Evolutionary conservation across 2,797 vertebrate genomes (phyloP).

Genomic region (Pseudochirops corinnae): DNA sequence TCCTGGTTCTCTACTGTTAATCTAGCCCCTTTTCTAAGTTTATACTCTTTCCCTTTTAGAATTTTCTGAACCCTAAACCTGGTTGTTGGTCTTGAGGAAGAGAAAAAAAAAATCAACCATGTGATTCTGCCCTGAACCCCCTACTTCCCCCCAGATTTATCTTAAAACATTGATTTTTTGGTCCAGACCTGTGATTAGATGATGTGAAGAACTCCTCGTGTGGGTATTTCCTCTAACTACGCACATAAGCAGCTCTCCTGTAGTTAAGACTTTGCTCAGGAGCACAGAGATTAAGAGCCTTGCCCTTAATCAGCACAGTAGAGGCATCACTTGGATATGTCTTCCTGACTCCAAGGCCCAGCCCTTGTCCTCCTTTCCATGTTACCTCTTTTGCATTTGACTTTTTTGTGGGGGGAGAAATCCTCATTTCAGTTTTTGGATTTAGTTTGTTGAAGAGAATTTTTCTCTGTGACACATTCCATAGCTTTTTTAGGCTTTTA

Average conservation of each 20-base stretch:
- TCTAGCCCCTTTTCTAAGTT: neutral
- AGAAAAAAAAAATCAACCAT: neutral
- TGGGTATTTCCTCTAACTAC: neutral
- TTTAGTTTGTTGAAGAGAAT: neutral
- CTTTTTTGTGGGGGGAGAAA: neutral
- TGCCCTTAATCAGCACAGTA: neutral
- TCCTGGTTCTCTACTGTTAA: neutral
- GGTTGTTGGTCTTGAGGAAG: neutral
- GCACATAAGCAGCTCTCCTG: neutral
- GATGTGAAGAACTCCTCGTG: neutral
- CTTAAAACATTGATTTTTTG: neutral
- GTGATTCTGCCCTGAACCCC: neutral
- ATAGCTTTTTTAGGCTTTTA: conserved; percentile 22
- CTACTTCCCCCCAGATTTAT: neutral
- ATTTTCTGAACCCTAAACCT: neutral
- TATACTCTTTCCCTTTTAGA: neutral
- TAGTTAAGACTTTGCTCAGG: neutral
- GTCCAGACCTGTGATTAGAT: neutral
- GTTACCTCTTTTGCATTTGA: neutral
- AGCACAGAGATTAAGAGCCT: neutral
- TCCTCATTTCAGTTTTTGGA: neutral
- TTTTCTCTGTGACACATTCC: neutral
- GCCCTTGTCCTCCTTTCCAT: neutral
- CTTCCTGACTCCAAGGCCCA: neutral
- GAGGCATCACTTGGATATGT: neutral